These are phyloP conservation scores for Miichthys miiuy DNA, from an alignment of 2,797 vertebrate species.

Conservation along the genomic window DNA sequence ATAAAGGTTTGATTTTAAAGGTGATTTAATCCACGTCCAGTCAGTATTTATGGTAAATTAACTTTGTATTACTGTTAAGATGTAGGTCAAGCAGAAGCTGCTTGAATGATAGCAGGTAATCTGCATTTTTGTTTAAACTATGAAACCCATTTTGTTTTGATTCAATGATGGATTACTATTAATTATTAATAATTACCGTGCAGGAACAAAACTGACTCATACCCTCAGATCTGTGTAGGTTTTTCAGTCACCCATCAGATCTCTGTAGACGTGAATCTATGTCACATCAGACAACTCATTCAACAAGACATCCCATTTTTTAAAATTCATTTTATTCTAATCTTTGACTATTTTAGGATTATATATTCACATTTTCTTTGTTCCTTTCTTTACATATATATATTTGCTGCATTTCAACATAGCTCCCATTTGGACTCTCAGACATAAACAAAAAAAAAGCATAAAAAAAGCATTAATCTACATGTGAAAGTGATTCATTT, in stretches of 20 bases:
- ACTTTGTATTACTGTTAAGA: background rate
- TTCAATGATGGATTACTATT: no score
- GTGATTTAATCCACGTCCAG: background rate
- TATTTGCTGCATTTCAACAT: background rate
- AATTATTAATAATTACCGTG: background rate
- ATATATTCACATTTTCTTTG: background rate
- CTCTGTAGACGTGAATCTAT: background rate
- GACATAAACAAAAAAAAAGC: background rate
- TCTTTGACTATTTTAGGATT: background rate
- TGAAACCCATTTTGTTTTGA: no score
- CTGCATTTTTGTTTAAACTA: background rate
- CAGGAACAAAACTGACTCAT: background rate
- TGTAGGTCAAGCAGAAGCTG: background rate
- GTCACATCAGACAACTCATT: background rate
- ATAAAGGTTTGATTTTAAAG: background rate
- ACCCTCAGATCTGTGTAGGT: background rate
- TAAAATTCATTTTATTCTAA: background rate
- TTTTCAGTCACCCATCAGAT: background rate
- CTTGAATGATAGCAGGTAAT: background rate
- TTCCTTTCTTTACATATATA: background rate
- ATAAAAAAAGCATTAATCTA: background rate
- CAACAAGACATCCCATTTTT: background rate
- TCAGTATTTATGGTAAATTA: background rate
- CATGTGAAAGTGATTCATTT: background rate
- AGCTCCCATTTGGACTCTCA: background rate